Percentiles rank a stretch among this genome's conserved stretches.
Conservation (phyloP, 1,140 invertebrate species). For the Hylaeus volcanicus region DNA sequence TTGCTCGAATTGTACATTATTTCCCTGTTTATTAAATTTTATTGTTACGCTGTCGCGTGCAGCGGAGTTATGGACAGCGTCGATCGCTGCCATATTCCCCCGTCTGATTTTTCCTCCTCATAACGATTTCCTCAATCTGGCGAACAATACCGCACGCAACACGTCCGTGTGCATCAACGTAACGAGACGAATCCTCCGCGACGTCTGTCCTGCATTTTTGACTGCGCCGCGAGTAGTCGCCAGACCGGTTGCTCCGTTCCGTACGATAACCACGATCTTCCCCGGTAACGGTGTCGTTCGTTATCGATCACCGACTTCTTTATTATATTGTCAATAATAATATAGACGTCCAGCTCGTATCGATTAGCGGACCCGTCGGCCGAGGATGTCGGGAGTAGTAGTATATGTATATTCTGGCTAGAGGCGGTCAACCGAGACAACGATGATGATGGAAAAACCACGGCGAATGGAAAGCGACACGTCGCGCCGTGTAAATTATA, state of each 20-base stretch:
- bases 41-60: slow-evolving; percentile 44
- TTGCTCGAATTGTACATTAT: neutral
- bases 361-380: slow-evolving; percentile 22
- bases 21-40: slow-evolving; percentile 9
- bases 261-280: slow-evolving; percentile 57
- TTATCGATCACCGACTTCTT: slow-evolving; percentile 53
- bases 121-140: slow-evolving; percentile 62
- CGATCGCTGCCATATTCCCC: neutral
- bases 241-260: slow-evolving; percentile 57
- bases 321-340: slow-evolving; percentile 53
- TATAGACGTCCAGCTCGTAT: slow-evolving; percentile 19
- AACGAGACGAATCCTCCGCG: slow-evolving; percentile 37
- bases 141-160: slow-evolving; percentile 61
- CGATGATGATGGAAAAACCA: neutral
- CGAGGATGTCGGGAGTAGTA: neutral
- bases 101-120: neutral
- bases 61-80: neutral
- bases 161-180: slow-evolving; percentile 43
- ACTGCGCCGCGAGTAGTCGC: slow-evolving; percentile 47
- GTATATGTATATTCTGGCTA: slow-evolving; percentile 42
- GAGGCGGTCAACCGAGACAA: neutral
- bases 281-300: slow-evolving; percentile 60
- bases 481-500: neutral
- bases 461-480: neutral
- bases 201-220: slow-evolving; percentile 43